Conservation (phyloP, 1,140 invertebrate species). For the Riptortus pedestris region DNA sequence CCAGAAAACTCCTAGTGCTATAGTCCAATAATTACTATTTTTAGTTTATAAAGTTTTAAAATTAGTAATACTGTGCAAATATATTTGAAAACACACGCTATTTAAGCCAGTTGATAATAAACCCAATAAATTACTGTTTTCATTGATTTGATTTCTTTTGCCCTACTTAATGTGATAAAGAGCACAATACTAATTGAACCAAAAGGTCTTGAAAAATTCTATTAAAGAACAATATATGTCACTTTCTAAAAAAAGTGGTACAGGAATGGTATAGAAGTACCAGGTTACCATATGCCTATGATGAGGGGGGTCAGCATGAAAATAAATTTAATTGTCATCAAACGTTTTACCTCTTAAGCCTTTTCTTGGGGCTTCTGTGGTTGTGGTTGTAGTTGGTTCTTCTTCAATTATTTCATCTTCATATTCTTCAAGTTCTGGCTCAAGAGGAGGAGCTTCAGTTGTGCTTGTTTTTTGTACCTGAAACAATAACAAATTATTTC, state of each 20-base stretch:
- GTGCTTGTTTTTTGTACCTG: constrained; percentile 20
- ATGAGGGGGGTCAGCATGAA: background rate
- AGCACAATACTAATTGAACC: too few species aligned
- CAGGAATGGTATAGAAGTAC: background rate
- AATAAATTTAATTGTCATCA: constrained; percentile 1
- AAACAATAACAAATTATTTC: background rate
- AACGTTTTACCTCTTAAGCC: constrained; percentile 10
- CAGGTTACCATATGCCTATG: background rate
- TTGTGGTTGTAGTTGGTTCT: constrained; percentile 24
- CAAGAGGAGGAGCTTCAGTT: constrained; percentile 17
- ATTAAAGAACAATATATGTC: too few species aligned
- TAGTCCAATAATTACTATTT: too few species aligned
- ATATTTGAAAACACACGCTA: too few species aligned
- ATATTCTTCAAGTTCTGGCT: constrained; percentile 19
- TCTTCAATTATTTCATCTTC: constrained; percentile 19
- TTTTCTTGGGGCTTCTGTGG: constrained; percentile 26
- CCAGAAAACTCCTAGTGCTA: too few species aligned
- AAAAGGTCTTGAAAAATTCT: too few species aligned
- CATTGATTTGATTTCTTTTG: too few species aligned
- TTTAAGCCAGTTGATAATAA: too few species aligned
- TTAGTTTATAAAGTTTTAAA: too few species aligned
- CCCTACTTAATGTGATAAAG: too few species aligned
- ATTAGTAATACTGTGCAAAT: too few species aligned
- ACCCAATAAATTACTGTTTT: too few species aligned
- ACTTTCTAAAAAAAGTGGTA: background rate